Evolutionary conservation across 2,113 vertebrate species (phyloP).

Genomic region (Rana temporaria): DNA sequence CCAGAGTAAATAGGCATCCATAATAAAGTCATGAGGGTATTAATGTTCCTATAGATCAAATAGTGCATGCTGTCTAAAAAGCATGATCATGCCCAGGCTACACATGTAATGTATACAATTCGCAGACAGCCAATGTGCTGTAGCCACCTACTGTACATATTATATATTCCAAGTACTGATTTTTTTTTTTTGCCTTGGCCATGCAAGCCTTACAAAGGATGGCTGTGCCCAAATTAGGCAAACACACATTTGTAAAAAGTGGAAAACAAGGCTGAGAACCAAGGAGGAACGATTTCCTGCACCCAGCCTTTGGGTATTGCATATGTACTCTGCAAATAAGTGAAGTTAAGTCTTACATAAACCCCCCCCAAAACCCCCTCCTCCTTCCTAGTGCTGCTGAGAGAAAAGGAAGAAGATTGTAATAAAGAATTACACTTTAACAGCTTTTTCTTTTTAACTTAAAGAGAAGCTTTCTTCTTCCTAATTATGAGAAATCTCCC

Average conservation of each 20-base stretch:
- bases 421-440: neutral
- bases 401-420: neutral
- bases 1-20: neutral
- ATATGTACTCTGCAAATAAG: conserved; percentile 39
- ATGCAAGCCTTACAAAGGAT: conserved; percentile 17
- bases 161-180: conserved; percentile 8
- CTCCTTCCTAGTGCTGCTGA: neutral
- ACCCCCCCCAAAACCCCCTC: conserved; percentile 6
- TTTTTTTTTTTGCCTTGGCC: neutral
- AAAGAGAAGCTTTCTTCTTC: too few species aligned
- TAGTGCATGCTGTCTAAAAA: conserved; percentile 8
- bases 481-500: too few species aligned
- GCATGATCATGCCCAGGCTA: conserved; percentile 19
- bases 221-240: conserved; percentile 39
- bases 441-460: too few species aligned
- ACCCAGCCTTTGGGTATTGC: conserved; percentile 2
- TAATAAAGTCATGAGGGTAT: neutral
- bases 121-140: conserved; percentile 38
- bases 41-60: conserved; percentile 43
- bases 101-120: conserved; percentile 43
- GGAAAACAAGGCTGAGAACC: conserved; percentile 23
- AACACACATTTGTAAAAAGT: conserved; percentile 25
- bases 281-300: conserved; percentile 39
- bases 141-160: conserved; percentile 39
- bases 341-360: conserved; percentile 16